Evolutionary conservation across 2,888 invertebrate species (phyloP).

Genomic region (Drosophila diplacantha): DNA sequence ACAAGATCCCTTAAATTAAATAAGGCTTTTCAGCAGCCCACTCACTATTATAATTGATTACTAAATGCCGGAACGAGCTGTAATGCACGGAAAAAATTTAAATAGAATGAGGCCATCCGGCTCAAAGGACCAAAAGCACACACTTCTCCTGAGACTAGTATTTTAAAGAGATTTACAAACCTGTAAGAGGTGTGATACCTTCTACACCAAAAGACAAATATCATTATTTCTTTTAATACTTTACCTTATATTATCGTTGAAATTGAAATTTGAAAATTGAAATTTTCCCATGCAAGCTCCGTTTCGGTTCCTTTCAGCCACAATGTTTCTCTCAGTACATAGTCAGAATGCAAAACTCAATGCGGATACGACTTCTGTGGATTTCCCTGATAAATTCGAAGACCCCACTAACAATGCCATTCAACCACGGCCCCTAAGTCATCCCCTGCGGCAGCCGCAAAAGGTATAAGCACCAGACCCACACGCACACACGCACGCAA

Average conservation of each 20-base stretch:
- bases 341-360: constrained; percentile 27
- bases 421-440: constrained; percentile 19
- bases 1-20: constrained; percentile 3
- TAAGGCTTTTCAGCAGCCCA: neutral
- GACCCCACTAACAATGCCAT: constrained; percentile 39
- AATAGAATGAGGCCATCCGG: neutral
- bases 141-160: neutral
- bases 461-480: constrained; percentile 54
- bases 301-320: neutral
- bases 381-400: constrained; percentile 25
- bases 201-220: neutral
- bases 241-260: neutral
- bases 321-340: constrained; percentile 22
- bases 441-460: constrained; percentile 56
- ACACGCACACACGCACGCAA: constrained; percentile 13
- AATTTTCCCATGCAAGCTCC: neutral
- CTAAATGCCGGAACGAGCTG: neutral
- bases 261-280: no score
- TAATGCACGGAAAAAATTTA: neutral
- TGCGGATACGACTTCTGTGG: constrained; percentile 17
- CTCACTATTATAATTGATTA: neutral
- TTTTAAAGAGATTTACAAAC: neutral
- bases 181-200: neutral
- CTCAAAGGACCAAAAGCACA: neutral
- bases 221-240: neutral